These are phyloP conservation scores for Aporophyla nigra DNA, from an alignment of 2,888 invertebrate genomes.

Conservation along the genomic window DNA sequence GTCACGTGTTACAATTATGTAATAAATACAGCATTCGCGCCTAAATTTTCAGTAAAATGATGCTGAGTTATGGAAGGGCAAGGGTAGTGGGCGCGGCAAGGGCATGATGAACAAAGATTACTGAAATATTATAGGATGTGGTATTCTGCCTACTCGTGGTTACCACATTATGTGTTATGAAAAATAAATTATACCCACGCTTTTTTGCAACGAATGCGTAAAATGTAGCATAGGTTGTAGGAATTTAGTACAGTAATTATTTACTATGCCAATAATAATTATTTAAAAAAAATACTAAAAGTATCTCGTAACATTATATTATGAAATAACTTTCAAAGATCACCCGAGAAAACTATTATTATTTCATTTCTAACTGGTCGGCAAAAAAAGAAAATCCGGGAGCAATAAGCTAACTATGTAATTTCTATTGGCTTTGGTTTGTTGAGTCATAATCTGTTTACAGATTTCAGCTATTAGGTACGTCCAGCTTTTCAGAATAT, in stretches of 20 bases:
- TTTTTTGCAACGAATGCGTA: background rate
- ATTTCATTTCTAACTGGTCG: no score
- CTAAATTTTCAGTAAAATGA: background rate
- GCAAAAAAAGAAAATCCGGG: no score
- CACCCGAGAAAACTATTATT: no score
- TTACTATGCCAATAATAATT: background rate
- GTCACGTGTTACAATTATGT: background rate
- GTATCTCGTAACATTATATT: background rate
- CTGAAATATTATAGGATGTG: conserved; percentile 6
- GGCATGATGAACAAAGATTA: background rate
- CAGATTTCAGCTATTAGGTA: no score
- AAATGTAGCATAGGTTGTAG: background rate
- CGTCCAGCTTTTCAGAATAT: no score
- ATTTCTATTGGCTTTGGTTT: no score
- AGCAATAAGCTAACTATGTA: no score
- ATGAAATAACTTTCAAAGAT: background rate
- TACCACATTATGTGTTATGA: background rate
- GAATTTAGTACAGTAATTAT: background rate
- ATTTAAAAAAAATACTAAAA: background rate
- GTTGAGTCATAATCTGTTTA: no score
- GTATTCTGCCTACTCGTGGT: background rate
- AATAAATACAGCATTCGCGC: background rate
- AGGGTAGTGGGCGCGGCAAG: background rate
- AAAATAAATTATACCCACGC: background rate
- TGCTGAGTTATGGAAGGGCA: background rate